Conservation (phyloP, 2,797 vertebrate genomes). For the Ambastaia sidthimunki region DNA sequence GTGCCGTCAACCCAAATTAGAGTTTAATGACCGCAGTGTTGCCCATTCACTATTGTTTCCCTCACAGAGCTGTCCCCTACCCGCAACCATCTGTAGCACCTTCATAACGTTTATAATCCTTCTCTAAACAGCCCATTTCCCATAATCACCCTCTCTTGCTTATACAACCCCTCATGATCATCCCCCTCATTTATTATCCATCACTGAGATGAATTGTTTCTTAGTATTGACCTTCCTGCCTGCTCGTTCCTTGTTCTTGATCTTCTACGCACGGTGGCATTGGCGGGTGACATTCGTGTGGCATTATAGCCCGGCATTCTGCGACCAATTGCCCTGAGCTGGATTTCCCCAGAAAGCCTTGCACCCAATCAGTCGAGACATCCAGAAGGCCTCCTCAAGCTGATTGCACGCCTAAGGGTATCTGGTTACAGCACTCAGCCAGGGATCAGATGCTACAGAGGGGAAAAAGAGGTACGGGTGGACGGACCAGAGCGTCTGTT, state of each 20-base stretch:
- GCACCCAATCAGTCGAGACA: slow-evolving; percentile 74
- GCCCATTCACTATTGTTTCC: slow-evolving; percentile 58
- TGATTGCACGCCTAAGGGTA: slow-evolving; percentile 69
- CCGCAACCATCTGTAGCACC: slow-evolving; percentile 71
- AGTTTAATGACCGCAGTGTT: slow-evolving; percentile 72
- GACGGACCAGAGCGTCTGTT: slow-evolving; percentile 41
- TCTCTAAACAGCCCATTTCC: slow-evolving; percentile 66
- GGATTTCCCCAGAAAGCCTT: slow-evolving; percentile 74
- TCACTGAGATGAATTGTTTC: slow-evolving; percentile 60
- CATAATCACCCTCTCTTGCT: slow-evolving; percentile 61
- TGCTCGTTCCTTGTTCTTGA: slow-evolving; percentile 26
- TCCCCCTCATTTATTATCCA: slow-evolving; percentile 54
- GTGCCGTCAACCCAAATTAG: slow-evolving; percentile 73
- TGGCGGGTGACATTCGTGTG: slow-evolving; percentile 70
- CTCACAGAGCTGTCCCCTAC: slow-evolving; percentile 61
- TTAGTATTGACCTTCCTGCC: neutral
- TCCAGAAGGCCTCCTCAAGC: slow-evolving; percentile 58
- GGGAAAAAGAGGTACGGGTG: slow-evolving; percentile 48
- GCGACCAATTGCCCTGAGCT: slow-evolving; percentile 78
- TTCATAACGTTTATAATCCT: slow-evolving; percentile 74
- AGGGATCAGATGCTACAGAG: slow-evolving; percentile 41
- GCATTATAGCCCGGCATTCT: slow-evolving; percentile 73
- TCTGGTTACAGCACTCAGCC: slow-evolving; percentile 40
- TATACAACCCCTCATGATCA: slow-evolving; percentile 65
- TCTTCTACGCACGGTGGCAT: slow-evolving; percentile 60